phyloP scores from a whole-genome alignment of 2,113 vertebrate genomes.

The Anolis sagrei region DNA sequence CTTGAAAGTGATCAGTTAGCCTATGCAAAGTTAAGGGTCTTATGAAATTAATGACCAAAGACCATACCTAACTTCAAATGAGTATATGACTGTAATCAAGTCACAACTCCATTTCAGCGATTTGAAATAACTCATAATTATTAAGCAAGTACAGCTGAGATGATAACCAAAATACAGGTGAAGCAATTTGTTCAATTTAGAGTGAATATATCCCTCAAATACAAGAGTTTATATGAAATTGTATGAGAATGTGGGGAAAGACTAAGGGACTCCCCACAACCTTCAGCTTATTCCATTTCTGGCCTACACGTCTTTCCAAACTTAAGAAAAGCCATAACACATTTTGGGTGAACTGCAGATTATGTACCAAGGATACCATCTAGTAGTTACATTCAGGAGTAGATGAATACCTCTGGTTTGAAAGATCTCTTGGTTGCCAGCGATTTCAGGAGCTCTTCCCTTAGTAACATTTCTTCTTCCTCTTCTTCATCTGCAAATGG shows the following conservation, averaged over 20 bases:
- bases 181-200: slow-evolving; percentile 5
- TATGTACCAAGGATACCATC: slow-evolving; percentile 58
- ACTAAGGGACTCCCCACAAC: neutral
- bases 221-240: no score
- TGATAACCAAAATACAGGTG: neutral
- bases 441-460: slow-evolving; percentile 95
- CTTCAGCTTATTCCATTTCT: neutral
- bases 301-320: neutral
- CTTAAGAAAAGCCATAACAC: neutral
- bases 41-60: neutral
- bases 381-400: slow-evolving; percentile 52
- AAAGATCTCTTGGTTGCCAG: slow-evolving; percentile 88
- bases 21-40: neutral
- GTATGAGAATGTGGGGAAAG: neutral
- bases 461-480: slow-evolving; percentile 97
- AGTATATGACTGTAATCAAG: neutral
- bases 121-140: neutral
- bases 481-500: slow-evolving; percentile 97
- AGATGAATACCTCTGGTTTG: slow-evolving; percentile 80
- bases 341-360: neutral
- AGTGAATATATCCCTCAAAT: neutral
- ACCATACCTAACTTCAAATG: neutral
- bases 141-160: neutral
- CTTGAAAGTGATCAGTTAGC: neutral
- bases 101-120: neutral